Evolutionary conservation across 2,888 invertebrate genomes (phyloP).

Genomic region (Eupithecia abbreviata): DNA sequence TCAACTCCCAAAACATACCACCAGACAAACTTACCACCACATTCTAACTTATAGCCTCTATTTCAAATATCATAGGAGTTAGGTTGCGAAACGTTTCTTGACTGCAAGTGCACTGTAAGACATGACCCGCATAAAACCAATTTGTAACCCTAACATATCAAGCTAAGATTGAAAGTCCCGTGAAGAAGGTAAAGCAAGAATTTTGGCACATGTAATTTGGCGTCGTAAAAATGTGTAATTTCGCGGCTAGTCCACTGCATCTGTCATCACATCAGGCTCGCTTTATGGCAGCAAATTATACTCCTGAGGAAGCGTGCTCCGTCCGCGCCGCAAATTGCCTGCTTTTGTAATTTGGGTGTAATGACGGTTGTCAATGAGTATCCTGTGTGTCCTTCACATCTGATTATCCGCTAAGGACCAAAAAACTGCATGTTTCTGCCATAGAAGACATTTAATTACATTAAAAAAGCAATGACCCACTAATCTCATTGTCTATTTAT

Average conservation of each 20-base stretch:
- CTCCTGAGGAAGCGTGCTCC: constrained; percentile 37
- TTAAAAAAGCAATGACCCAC: no score
- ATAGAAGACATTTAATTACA: no score
- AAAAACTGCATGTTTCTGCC: background rate
- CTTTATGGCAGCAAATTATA: constrained; percentile 65
- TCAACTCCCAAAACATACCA: constrained; percentile 41
- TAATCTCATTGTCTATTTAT: no score
- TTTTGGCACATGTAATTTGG: constrained; percentile 50
- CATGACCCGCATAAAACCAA: background rate
- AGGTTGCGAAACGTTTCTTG: background rate
- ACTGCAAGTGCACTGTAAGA: background rate
- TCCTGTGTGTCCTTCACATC: background rate
- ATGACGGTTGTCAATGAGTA: constrained; percentile 41
- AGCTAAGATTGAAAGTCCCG: background rate
- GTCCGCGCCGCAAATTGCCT: constrained; percentile 32
- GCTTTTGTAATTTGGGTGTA: constrained; percentile 35
- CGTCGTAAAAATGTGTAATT: constrained; percentile 56
- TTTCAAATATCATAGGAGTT: background rate
- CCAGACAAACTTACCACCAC: background rate
- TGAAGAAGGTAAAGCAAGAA: background rate
- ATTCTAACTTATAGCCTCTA: constrained; percentile 6
- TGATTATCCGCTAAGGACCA: background rate
- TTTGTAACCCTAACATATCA: background rate
- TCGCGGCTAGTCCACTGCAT: constrained; percentile 47
- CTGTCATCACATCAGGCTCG: constrained; percentile 63